Base-by-base conservation (phyloP, 1,140 invertebrate species). In the Gyrodactylus salaris region DNA sequence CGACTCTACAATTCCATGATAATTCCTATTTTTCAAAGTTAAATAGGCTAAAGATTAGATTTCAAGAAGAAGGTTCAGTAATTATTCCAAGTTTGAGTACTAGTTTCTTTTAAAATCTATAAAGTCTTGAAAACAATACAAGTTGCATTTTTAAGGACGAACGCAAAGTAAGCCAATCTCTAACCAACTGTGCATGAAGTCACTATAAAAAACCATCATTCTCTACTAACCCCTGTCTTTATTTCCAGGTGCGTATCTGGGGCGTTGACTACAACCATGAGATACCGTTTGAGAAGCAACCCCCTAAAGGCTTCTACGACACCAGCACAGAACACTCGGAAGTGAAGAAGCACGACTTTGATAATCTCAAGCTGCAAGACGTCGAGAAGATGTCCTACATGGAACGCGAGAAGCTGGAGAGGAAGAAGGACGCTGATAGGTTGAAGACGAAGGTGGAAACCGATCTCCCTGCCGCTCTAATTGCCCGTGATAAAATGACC, bases 201-300 rank as follows among this genome's bases (percentile, higher is more conserved):
- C n/a, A n/a, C n/a, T n/a, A n/a, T n/a, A n/a, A n/a, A n/a, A n/a
- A n/a, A n/a, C n/a, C n/a, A n/a, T n/a, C n/a, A n/a, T n/a, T n/a
- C n/a, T n/a, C n/a, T n/a, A n/a, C n/a, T n/a, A n/a, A n/a, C n/a
- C n/a, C n/a, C n/a, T n/a, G n/a, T n/a, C n/a, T n/a, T n/a, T n/a
- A n/a, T n/a, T n/a, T n/a, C n/a, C n/a, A 79, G 74, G 34, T 54
- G 7, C 34, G 34, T 16, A 54, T 54, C n/a, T 54, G 34, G 34
- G 78, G 90, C 1, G 88, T 99, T 16, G 91, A 99, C 81, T 99
- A 99, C 80, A 98, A 97, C 82, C 85, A 87, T 0, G 95, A 99
- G 82, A 89, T 98, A 77, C 91, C 93, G 0, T 97, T 97, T 84
- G 90, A 96, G 78, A 96, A 96, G 81, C 84, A 85, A 73, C 91